phyloP scores from a whole-genome alignment of 2,888 invertebrate genomes.

The Diploptera punctata region DNA sequence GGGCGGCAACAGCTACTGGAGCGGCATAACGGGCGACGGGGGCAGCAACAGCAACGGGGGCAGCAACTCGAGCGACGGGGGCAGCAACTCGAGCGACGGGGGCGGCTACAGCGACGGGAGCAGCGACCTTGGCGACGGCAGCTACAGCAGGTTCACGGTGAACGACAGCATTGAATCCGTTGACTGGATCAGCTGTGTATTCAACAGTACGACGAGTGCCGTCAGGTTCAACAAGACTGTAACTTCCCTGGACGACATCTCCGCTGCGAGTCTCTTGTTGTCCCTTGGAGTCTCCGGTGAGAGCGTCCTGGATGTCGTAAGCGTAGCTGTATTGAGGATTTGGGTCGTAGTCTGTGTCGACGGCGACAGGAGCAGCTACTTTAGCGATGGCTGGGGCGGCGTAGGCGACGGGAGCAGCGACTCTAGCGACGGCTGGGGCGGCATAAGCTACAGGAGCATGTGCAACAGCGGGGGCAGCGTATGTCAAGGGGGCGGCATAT shows the following conservation, averaged over 20 bases:
- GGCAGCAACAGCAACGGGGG: no score
- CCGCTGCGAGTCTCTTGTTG: constrained; percentile 41
- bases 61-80: no score
- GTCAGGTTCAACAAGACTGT: constrained; percentile 30
- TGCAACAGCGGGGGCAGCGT: constrained; percentile 33
- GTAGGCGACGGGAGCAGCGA: constrained; percentile 32
- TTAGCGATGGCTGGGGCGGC: constrained; percentile 36
- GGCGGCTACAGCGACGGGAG: constrained; percentile 22
- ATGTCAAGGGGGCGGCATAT: no score
- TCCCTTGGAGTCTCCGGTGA: constrained; percentile 43
- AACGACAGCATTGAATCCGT: constrained; percentile 29
- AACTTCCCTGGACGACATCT: constrained; percentile 26
- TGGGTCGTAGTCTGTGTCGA: constrained; percentile 43
- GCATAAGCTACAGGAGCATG: constrained; percentile 33
- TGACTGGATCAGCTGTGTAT: constrained; percentile 26
- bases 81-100: neutral
- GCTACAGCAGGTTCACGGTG: constrained; percentile 29
- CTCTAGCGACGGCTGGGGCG: constrained; percentile 39
- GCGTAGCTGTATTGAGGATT: constrained; percentile 43
- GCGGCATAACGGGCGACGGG: no score
- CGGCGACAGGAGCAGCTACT: constrained; percentile 37
- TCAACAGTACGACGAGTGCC: constrained; percentile 27
- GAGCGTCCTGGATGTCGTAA: constrained; percentile 42
- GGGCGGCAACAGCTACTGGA: no score
- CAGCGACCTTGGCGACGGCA: constrained; percentile 48